Conservation (phyloP, 2,888 invertebrate species). For the Diaphora mendica region DNA sequence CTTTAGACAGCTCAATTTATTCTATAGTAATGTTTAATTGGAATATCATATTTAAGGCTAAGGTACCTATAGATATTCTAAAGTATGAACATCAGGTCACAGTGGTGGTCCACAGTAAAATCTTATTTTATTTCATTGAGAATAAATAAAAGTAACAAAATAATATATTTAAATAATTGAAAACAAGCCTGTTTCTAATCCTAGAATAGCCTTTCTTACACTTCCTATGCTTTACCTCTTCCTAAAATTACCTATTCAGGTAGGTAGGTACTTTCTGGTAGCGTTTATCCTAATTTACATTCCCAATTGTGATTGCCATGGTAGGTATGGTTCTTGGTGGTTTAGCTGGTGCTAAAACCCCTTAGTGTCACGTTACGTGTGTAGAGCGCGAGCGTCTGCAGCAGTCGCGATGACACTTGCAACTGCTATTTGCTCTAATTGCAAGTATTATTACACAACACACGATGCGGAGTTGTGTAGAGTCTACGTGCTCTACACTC, state of each 20-base stretch:
- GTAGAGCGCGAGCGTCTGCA: conserved; percentile 55
- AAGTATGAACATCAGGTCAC: neutral
- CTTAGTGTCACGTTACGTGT: conserved; percentile 56
- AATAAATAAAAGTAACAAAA: too few relatives aligned
- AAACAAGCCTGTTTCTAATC: too few relatives aligned
- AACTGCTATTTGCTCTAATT: conserved; percentile 66
- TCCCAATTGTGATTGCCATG: too few relatives aligned
- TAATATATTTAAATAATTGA: too few relatives aligned
- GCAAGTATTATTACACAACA: conserved; percentile 63
- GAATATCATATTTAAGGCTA: conserved; percentile 16
- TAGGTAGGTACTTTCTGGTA: too few relatives aligned
- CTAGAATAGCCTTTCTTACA: too few relatives aligned
- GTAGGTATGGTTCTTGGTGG: too few relatives aligned
- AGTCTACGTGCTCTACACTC: conserved; percentile 19
- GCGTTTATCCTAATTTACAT: too few relatives aligned
- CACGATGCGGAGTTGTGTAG: conserved; percentile 22
- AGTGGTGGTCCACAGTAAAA: neutral
- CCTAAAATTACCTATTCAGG: too few relatives aligned
- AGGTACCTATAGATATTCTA: neutral
- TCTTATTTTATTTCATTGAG: too few relatives aligned
- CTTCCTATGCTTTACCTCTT: too few relatives aligned
- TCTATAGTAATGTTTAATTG: conserved; percentile 44
- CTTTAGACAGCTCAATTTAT: conserved; percentile 55
- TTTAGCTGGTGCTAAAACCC: too few relatives aligned
- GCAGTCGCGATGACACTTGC: conserved; percentile 62